Base-by-base conservation (phyloP, 2,113 vertebrate species). In the Struthio camelus region DNA sequence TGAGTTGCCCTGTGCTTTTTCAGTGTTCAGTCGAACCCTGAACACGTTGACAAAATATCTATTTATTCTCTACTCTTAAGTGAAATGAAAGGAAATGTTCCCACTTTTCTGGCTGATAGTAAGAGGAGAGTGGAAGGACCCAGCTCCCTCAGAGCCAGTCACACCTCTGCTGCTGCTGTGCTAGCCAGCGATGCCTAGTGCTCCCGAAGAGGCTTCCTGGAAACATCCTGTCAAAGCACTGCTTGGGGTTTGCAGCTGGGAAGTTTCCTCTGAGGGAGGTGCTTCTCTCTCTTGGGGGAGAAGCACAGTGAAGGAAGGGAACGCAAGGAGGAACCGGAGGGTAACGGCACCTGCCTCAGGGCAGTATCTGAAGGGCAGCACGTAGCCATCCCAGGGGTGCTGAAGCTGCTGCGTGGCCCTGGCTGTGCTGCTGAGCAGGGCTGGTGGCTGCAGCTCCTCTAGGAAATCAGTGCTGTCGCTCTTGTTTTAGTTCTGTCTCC, bases 51-150 rank as follows among this genome's bases (percentile, higher is more conserved):
- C 27, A 85, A 91, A 94, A 82, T 90, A 80, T 0, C 61, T 96
- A n/a, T 95, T 96, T 97, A 94, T 96, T 94, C 42, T 58, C 32
- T 32, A 58, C 19, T 40, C 42, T 88, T 48, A 78, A 40, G 19
- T 85, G 66, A 94, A 90, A 59, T 22, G 46, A 88, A 83, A 84
- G 34, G 78, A 75, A 54, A 56, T 1, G 7, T 56, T 64, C 61
- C 24, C 71, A 7, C 14, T 88, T 91, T 73, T 87, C 44, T 65
- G 89, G 70, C 27, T 75, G 53, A 40, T 58, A 58, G 36, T 48
- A 36, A 88, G 40, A 56, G 38, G 22, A 80, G 22, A 23, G 30
- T 64, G 50, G 48, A 93, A 92, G 73, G 65, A 76, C 27, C 18
- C 34, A 48, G 19, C 44, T 69, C 72, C 36, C 53, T 48, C 5